A percentile compares a stretch with the other conserved stretches of the same genome.
phyloP scores from a whole-genome alignment of 2,797 vertebrate genomes.

The Enteromius argenteus region DNA sequence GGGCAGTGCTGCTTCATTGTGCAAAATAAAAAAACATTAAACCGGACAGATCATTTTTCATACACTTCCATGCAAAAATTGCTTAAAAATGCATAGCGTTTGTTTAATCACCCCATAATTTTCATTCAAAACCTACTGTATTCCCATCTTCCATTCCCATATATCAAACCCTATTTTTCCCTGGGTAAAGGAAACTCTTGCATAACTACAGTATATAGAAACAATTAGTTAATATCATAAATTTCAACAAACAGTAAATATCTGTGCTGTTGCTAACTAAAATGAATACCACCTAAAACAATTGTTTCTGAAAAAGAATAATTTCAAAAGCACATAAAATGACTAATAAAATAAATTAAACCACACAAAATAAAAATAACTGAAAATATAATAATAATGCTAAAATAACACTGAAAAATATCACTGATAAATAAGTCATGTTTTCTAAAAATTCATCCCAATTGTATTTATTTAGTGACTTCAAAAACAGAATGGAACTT shows the following conservation, averaged over 20 bases:
- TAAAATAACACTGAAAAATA: not conserved
- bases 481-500: not conserved
- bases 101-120: not conserved
- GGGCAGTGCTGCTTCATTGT: not conserved
- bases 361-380: not conserved
- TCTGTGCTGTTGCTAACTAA: not conserved
- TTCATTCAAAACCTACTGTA: not conserved
- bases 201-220: not conserved
- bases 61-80: not conserved
- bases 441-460: not conserved
- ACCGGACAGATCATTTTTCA: not conserved
- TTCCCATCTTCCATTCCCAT: not conserved
- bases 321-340: not conserved
- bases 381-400: not conserved
- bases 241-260: not conserved
- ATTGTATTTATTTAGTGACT: not conserved
- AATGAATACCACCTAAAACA: not conserved
- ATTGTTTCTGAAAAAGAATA: not conserved
- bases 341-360: not conserved
- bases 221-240: not conserved
- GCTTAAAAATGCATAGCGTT: not conserved
- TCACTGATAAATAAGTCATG: not conserved
- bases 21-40: conserved; percentile 3
- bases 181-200: not conserved
- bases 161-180: not conserved